Conservation (phyloP, 2,113 vertebrate genomes). For the Aramus guarauna region DNA sequence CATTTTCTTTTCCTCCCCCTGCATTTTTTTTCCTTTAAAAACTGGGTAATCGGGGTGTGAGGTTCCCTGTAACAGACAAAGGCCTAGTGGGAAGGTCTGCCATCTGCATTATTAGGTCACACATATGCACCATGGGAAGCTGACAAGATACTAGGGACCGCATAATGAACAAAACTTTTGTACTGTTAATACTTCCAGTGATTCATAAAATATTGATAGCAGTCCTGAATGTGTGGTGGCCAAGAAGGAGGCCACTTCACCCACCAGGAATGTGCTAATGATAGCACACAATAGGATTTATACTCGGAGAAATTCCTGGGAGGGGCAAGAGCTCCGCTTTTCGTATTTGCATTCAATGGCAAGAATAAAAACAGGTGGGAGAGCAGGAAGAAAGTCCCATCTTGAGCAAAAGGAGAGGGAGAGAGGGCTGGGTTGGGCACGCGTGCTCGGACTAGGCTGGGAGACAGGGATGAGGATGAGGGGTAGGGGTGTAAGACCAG, state of each 20-base stretch:
- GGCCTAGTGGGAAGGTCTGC: neutral
- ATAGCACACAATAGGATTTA: neutral
- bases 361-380: neutral
- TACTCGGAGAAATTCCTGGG: neutral
- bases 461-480: neutral
- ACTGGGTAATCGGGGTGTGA: neutral
- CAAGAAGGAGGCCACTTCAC: neutral
- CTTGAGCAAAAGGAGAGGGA: neutral
- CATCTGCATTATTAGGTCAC: neutral
- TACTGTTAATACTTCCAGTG: neutral
- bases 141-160: neutral
- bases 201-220: conserved; percentile 33
- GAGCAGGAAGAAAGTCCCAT: neutral
- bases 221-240: neutral
- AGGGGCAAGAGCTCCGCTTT: neutral
- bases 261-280: neutral
- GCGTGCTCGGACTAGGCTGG: neutral
- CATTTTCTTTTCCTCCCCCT: neutral
- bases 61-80: neutral
- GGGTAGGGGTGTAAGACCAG: neutral
- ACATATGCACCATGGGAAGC: neutral
- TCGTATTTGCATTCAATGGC: neutral
- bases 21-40: neutral
- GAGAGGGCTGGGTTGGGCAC: neutral
- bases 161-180: neutral